Evolutionary conservation across 2,888 invertebrate species (phyloP).

Genomic region (Caenorhabditis afra): DNA sequence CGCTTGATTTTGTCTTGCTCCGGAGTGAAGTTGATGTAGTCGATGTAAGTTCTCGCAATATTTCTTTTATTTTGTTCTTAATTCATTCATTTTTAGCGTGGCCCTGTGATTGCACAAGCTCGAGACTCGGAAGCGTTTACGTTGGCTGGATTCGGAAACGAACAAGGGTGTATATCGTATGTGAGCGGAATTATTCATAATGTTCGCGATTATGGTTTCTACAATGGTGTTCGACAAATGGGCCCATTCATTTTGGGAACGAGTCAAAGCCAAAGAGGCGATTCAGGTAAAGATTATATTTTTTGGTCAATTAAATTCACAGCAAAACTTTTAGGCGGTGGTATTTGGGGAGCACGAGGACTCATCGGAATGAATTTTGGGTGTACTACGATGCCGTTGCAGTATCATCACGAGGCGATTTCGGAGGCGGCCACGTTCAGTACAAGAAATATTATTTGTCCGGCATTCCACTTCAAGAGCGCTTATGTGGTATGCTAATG

Average conservation of each 20-base stretch:
- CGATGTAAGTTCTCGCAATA: slow-evolving; percentile 59
- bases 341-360: slow-evolving; percentile 55
- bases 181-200: slow-evolving; percentile 56
- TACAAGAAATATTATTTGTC: slow-evolving; percentile 58
- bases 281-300: slow-evolving; percentile 65
- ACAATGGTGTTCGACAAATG: slow-evolving; percentile 26
- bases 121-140: slow-evolving; percentile 60
- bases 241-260: slow-evolving; percentile 65
- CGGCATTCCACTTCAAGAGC: slow-evolving; percentile 43
- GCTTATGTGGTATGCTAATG: slow-evolving; percentile 60
- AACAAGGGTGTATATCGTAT: slow-evolving; percentile 41
- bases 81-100: slow-evolving; percentile 57
- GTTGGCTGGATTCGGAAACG: slow-evolving; percentile 61
- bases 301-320: slow-evolving; percentile 8
- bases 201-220: slow-evolving; percentile 44
- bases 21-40: slow-evolving; percentile 62
- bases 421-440: slow-evolving; percentile 64
- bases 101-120: slow-evolving; percentile 47
- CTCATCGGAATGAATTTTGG: slow-evolving; percentile 63
- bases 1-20: slow-evolving; percentile 54
- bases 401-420: slow-evolving; percentile 56
- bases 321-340: slow-evolving; percentile 58
- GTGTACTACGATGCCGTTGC: slow-evolving; percentile 59
- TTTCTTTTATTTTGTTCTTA: slow-evolving; percentile 61
- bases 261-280: slow-evolving; percentile 52